phyloP scores from a whole-genome alignment of 2,113 vertebrate genomes.

The Psittacula cyanocephala region DNA sequence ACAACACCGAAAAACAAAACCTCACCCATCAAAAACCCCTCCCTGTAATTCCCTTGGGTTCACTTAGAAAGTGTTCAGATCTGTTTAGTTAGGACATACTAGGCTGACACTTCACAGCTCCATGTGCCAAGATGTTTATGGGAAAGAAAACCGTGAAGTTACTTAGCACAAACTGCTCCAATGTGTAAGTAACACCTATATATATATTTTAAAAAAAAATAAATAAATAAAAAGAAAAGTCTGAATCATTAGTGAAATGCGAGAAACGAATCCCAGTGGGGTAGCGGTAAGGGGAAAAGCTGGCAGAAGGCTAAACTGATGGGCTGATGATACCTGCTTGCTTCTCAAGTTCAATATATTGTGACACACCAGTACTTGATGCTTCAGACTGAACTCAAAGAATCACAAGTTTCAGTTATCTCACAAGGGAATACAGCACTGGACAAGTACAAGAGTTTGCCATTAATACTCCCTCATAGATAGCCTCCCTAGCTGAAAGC shows the following conservation, averaged over 20 bases:
- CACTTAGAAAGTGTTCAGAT: background rate
- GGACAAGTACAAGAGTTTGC: background rate
- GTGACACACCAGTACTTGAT: background rate
- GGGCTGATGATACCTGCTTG: background rate
- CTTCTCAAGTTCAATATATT: background rate
- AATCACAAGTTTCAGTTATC: background rate
- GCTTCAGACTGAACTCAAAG: background rate
- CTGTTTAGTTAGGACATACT: background rate
- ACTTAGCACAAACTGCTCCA: background rate
- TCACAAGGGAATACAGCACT: background rate
- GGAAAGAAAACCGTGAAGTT: background rate
- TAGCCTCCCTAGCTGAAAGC: background rate
- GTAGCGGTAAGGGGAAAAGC: background rate
- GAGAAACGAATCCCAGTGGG: background rate
- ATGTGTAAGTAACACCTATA: background rate
- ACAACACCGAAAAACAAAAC: background rate
- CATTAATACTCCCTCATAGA: background rate
- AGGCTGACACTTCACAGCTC: background rate
- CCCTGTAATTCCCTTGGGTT: background rate
- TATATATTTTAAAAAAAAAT: background rate
- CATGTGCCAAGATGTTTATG: background rate
- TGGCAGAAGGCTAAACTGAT: background rate
- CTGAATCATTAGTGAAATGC: background rate
- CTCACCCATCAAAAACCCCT: background rate
- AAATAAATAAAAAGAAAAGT: background rate